phyloP scores from a whole-genome alignment of 2,888 invertebrate species.

The Eremobia ochroleuca region DNA sequence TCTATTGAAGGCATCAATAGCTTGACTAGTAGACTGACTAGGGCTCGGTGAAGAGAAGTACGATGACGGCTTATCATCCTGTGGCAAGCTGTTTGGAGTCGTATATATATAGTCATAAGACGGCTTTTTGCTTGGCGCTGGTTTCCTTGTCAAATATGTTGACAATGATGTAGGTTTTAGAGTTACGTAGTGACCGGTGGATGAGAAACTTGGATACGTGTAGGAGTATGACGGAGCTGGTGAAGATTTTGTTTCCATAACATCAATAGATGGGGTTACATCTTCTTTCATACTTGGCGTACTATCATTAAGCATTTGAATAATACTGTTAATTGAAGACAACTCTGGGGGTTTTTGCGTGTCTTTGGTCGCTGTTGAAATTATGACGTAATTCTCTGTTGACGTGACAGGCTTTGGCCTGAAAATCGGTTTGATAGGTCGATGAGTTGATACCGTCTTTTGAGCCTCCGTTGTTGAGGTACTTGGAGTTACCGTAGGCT shows the following conservation, averaged over 20 bases:
- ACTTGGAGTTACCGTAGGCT: constrained; percentile 82
- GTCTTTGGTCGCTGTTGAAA: constrained; percentile 91
- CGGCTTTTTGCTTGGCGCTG: constrained; percentile 75
- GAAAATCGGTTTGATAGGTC: constrained; percentile 90
- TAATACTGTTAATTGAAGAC: constrained; percentile 90
- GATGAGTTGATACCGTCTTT: constrained; percentile 84
- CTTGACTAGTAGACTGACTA: constrained; percentile 87
- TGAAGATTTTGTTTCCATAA: constrained; percentile 85
- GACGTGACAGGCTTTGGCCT: constrained; percentile 87
- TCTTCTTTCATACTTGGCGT: constrained; percentile 85
- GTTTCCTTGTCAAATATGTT: constrained; percentile 70
- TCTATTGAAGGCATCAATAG: constrained; percentile 86
- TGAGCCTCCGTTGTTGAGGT: constrained; percentile 79
- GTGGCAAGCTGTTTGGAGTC: constrained; percentile 79
- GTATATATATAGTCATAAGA: constrained; percentile 77
- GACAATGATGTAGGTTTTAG: constrained; percentile 80
- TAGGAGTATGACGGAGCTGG: constrained; percentile 76
- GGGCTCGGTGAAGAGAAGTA: constrained; percentile 82
- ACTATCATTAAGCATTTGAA: constrained; percentile 92
- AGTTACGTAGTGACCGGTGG: constrained; percentile 87
- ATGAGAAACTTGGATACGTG: constrained; percentile 79
- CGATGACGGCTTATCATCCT: constrained; percentile 76
- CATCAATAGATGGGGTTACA: constrained; percentile 79
- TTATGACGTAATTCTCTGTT: constrained; percentile 90
- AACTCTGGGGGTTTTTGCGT: constrained; percentile 83